Evolutionary conservation across 2,113 vertebrate species (phyloP).

Genomic region (Varanus salvator): DNA sequence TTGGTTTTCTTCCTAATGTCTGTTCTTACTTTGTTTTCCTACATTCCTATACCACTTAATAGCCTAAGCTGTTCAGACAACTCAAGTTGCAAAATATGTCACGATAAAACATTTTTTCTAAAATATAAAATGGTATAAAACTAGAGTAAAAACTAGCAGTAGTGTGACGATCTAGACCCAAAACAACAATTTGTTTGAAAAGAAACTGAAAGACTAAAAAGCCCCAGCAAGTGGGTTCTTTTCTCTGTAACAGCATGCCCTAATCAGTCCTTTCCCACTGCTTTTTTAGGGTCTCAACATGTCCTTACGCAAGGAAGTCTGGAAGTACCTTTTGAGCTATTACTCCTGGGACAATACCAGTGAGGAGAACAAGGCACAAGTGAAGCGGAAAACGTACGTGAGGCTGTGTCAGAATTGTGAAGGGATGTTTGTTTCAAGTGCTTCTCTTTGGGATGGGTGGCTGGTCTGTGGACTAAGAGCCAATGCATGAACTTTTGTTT

Average conservation of each 20-base stretch:
- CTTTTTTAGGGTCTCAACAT: constrained; percentile 81
- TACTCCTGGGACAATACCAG: constrained; percentile 86
- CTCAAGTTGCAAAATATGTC: too few species aligned
- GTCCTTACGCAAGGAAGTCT: constrained; percentile 83
- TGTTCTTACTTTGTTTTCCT: too few species aligned
- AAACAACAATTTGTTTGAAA: too few species aligned
- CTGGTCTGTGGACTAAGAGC: background rate
- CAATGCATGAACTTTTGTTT: background rate
- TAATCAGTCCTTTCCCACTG: background rate
- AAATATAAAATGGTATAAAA: too few species aligned
- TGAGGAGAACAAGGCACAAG: constrained; percentile 83
- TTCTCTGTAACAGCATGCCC: background rate
- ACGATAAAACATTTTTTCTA: too few species aligned
- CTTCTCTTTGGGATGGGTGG: background rate
- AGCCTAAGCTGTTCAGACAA: too few species aligned
- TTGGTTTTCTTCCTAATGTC: background rate
- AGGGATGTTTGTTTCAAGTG: background rate
- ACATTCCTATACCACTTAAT: too few species aligned
- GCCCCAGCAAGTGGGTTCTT: background rate
- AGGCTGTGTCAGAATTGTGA: constrained; percentile 31
- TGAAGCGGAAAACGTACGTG: constrained; percentile 84
- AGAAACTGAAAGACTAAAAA: background rate
- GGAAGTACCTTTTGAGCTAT: constrained; percentile 92
- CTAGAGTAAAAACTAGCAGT: too few species aligned
- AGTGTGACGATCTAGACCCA: too few species aligned